Conservation (phyloP, 92 coral and sea anemone species). For the Plumapathes pennacea region DNA sequence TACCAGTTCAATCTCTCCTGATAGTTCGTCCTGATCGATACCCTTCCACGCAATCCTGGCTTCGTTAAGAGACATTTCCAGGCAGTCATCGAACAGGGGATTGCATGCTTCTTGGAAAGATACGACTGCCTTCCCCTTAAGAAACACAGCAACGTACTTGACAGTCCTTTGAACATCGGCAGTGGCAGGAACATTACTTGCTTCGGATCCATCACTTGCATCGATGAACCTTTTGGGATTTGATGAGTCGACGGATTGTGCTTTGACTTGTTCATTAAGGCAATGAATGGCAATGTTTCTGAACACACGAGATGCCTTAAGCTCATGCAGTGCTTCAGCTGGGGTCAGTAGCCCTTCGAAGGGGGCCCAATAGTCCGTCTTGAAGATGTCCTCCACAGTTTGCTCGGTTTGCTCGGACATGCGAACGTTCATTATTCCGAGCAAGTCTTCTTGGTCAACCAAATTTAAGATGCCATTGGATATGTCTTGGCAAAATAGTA, state of each 20-base stretch:
- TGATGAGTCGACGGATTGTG: no score
- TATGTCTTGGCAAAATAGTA: slow-evolving; percentile 1
- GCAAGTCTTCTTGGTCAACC: neutral
- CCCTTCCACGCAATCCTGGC: slow-evolving; percentile 12
- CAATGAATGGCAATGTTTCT: no score
- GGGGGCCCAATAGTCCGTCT: slow-evolving; percentile 1
- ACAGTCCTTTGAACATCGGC: slow-evolving; percentile 3
- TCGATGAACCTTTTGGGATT: no score
- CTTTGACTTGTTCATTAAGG: no score
- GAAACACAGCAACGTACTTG: neutral
- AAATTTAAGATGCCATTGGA: neutral
- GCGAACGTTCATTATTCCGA: neutral
- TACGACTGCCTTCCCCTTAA: slow-evolving; percentile 1
- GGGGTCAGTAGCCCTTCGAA: neutral
- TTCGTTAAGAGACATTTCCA: slow-evolving; percentile 11
- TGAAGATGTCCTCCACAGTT: neutral
- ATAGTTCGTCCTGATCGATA: neutral
- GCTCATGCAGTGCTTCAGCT: neutral
- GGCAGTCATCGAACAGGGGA: slow-evolving; percentile 7
- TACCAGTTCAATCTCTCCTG: neutral
- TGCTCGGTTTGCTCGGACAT: neutral
- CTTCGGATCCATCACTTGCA: no score
- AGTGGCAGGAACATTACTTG: no score
- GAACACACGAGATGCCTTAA: neutral
- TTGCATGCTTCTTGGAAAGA: slow-evolving; percentile 15